Evolutionary conservation across 2,113 vertebrate species (phyloP), one percentile per base, ranked within the genome.

Genomic region (Dipodomys spectabilis): DNA sequence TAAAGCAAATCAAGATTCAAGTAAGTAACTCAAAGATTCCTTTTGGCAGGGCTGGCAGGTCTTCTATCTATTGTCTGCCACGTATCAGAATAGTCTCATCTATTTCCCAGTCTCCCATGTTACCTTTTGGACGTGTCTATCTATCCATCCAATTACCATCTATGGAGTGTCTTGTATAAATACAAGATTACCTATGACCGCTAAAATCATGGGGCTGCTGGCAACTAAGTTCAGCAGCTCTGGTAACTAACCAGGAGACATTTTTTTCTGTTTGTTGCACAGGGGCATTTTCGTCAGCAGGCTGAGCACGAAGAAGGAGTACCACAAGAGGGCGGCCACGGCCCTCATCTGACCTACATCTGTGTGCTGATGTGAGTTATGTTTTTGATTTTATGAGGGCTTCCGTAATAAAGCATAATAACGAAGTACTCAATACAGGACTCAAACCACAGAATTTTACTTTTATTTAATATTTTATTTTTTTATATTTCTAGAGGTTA

Each of bases 1-100:
- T 60, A 91, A 28, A 92, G 53, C 62, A 94, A 93, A 86, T 91
- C 87, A 85, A 84, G 74, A 90, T 90, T 88, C 82, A 88, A 95
- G 77, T 49, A 95, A 87, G 28, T 86, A 88, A 86, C 71, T 94
- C 68, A 94, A 92, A 91, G 86, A 94, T 86, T 82, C 57, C 73
- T 87, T 71, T 88, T 65, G 30, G n/a, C 81, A 85, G 30, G 7
- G 2, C 44, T 77, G 84, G 80, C 39, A 91, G 57, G 32, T 62
- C 93, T 91, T 57, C 60, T 89, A 10, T 89, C 69, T 23, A 53
- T 74, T 89, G 53, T 94, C 60, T 72, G 74, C 15, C 85, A 32
- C 27, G 74, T 79, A 77, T 45, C 62, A 81, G 62, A 60, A 69
- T 60, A 20, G 23, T 13, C 45, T 77, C 25, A 73, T 84, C 64